Base-by-base conservation (phyloP, 2,888 invertebrate genomes). In the Apamea anceps region DNA sequence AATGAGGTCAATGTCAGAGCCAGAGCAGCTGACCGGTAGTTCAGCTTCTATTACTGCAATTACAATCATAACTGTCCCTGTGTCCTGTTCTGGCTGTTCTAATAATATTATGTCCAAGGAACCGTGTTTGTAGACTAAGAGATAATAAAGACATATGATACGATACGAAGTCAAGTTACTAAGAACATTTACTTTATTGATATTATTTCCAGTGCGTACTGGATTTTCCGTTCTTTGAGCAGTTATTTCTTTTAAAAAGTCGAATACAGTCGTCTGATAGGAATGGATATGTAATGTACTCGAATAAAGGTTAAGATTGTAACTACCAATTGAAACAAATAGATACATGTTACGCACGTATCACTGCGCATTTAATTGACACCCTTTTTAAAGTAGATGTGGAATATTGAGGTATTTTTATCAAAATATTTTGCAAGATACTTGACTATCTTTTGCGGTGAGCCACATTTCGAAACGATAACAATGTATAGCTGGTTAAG, bases 1-100 rank as follows among this genome's bases (percentile, higher is more conserved):
- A 95, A 93, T 92, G 92, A 88, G 96, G 96, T 94, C 96, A 96
- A 95, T 96, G 96, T 95, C 94, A 92, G 91, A 91, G 84, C 93
- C 94, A 92, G 91, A 91, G 84, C 93, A 91, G 89, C 93, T 95
- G 94, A 93, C 94, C 93, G 93, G 91, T 87, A 91, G 91, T 90
- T 91, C 85, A 91, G 89, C 87, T 84, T 92, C 89, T 88, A 90
- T 90, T 88, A 86, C 87, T 90, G 88, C 92, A 92, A 91, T 91
- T 91, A 91, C 88, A 89, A 87, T 87, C 82, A 72, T 81, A 60
- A 77, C 81, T 85, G 80, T 85, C 82, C 71, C 81, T 79, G 81
- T 82, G 82, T 86, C 84, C 87, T 75, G 87, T 85, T 32, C 32
- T 32, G 32, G 32, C 2, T 32, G 32, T 32, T 89, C 84, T 87